These are phyloP conservation scores for Pipra filicauda DNA, from an alignment of 2,113 vertebrate genomes.

Conservation along the genomic window DNA sequence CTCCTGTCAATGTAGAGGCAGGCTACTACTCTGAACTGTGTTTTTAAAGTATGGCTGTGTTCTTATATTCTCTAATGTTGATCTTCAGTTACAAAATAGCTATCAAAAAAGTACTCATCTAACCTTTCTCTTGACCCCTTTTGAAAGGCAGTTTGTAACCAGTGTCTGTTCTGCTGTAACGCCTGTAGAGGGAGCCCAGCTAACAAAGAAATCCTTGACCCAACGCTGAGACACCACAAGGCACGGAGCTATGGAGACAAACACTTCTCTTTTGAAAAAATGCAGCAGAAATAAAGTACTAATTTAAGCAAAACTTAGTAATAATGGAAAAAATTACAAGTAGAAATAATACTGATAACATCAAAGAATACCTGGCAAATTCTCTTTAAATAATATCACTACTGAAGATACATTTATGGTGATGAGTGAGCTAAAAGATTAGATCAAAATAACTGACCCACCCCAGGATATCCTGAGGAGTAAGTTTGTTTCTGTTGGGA, in stretches of 20 bases:
- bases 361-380: background rate
- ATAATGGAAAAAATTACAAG: background rate
- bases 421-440: background rate
- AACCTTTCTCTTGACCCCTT: background rate
- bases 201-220: background rate
- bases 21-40: background rate
- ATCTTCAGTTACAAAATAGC: background rate
- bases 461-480: background rate
- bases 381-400: background rate
- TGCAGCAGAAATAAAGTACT: background rate
- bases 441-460: background rate
- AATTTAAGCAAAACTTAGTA: background rate
- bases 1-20: background rate
- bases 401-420: background rate
- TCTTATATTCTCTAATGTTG: background rate
- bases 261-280: background rate
- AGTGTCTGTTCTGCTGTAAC: background rate
- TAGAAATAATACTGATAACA: background rate
- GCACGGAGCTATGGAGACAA: background rate
- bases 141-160: background rate
- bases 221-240: background rate
- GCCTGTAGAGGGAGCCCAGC: slow-evolving; percentile 49
- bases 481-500: background rate
- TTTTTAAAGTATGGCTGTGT: background rate
- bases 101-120: background rate